Base-by-base conservation (phyloP, 2,888 invertebrate genomes). In the Agriotes lineatus region DNA sequence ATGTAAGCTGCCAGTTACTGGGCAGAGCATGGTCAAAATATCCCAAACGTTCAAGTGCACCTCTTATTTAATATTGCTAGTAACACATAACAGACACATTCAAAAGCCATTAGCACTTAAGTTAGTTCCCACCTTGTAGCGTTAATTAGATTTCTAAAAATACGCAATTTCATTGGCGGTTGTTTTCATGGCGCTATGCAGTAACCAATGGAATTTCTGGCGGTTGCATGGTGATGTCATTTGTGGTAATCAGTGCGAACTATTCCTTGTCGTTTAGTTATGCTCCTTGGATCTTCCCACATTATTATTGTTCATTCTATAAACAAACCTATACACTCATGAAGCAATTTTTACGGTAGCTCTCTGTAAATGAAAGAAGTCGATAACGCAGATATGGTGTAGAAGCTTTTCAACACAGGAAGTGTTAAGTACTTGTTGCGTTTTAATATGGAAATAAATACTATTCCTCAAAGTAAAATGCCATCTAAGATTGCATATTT, bases 231-330 rank as follows among this genome's bases (percentile, higher is more conserved):
- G 10, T 54, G 48, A 59, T 71, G 74, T 72, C 72, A 72, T 67
- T 67, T 67, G 10, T 58, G 54, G 64, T 74, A 71, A 72, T 67
- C 60, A 72, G 57, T 60, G 66, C 58, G 57, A 61, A 62, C 67
- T 70, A 64, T 66, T 63, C 66, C 63, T 70, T 65, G 57, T 52
- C 65, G 22, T 63, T 74, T 64, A 65, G 72, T 72, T 68, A 72
- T 67, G 71, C 63, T 70, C 37, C 60, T 45, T 72, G 72, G 61
- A 58, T 72, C 59, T 72, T 72, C 72, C 67, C 72, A 74, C 74
- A 72, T 72, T 65, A 59, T 30, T 42, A 58, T 3, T 25, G 7
- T 25, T 45, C 19, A 52, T 12, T 5, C 33, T 52, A n/a, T 33
- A 18, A 10, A 18, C 19, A 9, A 52, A 35, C 33, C 30, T 10